Percentiles rank a stretch among this genome's conserved stretches.
These are phyloP conservation scores for Xiphydria camelus DNA, from an alignment of 2,888 invertebrate genomes.

Conservation along the genomic window DNA sequence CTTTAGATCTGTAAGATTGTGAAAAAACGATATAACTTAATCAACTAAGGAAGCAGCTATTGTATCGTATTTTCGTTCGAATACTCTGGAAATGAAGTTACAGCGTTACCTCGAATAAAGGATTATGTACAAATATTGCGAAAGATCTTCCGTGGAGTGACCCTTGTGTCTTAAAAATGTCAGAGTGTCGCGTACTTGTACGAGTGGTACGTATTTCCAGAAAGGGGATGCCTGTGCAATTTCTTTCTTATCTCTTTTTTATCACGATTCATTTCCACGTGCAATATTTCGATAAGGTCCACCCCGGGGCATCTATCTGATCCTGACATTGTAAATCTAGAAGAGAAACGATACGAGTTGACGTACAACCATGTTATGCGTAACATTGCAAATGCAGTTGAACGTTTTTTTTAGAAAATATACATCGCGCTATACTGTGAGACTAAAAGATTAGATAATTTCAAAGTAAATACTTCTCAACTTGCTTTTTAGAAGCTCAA, in stretches of 20 bases:
- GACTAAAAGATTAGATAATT: not conserved
- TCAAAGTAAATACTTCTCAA: constrained; percentile 51
- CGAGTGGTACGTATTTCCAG: constrained; percentile 67
- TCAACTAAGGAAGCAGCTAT: too few species aligned
- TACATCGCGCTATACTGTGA: not conserved
- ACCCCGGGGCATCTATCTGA: not conserved
- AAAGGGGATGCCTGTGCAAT: constrained; percentile 66
- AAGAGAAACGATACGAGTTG: too few species aligned
- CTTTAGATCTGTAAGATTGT: too few species aligned
- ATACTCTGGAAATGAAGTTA: too few species aligned
- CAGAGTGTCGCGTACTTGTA: constrained; percentile 65
- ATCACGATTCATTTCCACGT: constrained; percentile 48
- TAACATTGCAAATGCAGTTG: too few species aligned
- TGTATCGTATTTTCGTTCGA: too few species aligned
- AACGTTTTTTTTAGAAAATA: too few species aligned
- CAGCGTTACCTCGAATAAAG: constrained; percentile 73
- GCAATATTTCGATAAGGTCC: constrained; percentile 29
- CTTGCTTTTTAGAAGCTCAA: constrained; percentile 25
- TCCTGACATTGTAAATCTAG: constrained; percentile 60
- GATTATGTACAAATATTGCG: constrained; percentile 66
- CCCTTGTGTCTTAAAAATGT: constrained; percentile 61
- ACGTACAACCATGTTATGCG: not conserved
- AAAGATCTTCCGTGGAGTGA: constrained; percentile 63
- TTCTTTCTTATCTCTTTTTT: constrained; percentile 44
- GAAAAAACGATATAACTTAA: too few species aligned